Percentiles rank a stretch among this genome's conserved stretches.
These are phyloP conservation scores for Cotesia typhae DNA, from an alignment of 1,140 invertebrate species.

Conservation along the genomic window DNA sequence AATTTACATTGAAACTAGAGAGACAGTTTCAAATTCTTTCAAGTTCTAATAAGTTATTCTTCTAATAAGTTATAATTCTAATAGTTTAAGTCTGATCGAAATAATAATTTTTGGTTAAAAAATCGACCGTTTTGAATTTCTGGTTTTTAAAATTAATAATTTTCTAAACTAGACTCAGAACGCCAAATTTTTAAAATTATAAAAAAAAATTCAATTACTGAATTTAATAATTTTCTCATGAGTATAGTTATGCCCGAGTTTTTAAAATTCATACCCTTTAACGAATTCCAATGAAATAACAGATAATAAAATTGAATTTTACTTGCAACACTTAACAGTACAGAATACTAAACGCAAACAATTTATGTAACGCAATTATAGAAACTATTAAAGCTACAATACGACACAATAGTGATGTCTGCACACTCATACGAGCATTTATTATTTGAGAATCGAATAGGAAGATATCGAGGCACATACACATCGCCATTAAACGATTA, in stretches of 20 bases:
- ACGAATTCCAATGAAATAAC: too few relatives aligned
- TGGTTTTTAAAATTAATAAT: neutral
- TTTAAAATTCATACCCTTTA: too few relatives aligned
- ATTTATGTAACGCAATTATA: neutral
- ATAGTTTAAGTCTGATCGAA: neutral
- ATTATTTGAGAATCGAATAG: conserved; percentile 5
- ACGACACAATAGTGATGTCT: neutral
- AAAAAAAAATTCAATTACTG: too few relatives aligned
- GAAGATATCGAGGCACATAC: conserved; percentile 29
- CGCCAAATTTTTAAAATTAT: neutral
- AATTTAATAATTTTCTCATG: too few relatives aligned
- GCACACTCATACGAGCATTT: neutral
- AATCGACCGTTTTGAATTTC: neutral
- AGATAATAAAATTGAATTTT: too few relatives aligned
- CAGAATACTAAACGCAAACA: too few relatives aligned
- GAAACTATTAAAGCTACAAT: neutral
- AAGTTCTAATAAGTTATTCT: too few relatives aligned
- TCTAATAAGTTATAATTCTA: too few relatives aligned
- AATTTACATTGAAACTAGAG: too few relatives aligned
- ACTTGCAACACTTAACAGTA: too few relatives aligned
- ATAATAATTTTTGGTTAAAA: neutral
- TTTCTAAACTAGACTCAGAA: neutral
- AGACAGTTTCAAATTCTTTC: too few relatives aligned
- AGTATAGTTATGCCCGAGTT: too few relatives aligned
- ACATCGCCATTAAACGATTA: conserved; percentile 38